Percentiles rank a stretch among this genome's conserved stretches.
Evolutionary conservation across 2,113 vertebrate genomes (phyloP).

Genomic region (Pterocles gutturalis): DNA sequence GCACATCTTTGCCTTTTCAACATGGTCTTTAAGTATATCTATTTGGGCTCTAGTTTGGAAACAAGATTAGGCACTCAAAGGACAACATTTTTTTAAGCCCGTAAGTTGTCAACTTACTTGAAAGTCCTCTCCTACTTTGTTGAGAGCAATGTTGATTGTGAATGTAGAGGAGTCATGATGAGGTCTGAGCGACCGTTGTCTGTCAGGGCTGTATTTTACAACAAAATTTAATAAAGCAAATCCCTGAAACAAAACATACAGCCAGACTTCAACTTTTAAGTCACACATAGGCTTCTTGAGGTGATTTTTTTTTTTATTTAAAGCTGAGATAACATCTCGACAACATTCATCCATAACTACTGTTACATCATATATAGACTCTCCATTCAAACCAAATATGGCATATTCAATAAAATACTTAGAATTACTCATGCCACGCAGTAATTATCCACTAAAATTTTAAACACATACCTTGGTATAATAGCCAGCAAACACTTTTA

Average conservation of each 20-base stretch:
- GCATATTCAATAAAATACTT: background rate
- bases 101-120: conserved; percentile 77
- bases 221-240: conserved; percentile 94
- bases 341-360: background rate
- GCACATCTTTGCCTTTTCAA: background rate
- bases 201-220: conserved; percentile 93
- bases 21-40: background rate
- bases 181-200: conserved; percentile 89
- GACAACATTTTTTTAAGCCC: background rate
- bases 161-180: conserved; percentile 98
- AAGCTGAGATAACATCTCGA: background rate
- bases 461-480: conserved; percentile 89
- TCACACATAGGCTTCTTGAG: background rate
- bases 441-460: background rate
- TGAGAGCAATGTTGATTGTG: conserved; percentile 97
- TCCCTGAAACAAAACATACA: conserved; percentile 76
- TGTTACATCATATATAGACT: background rate
- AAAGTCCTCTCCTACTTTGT: conserved; percentile 91
- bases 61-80: background rate
- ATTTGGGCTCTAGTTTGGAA: background rate
- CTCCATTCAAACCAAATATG: background rate
- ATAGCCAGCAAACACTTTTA: conserved; percentile 97
- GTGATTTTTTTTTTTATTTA: background rate
- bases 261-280: background rate
- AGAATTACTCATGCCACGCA: background rate